These are phyloP conservation scores for Mesochorus sp. DNA, from an alignment of 2,888 invertebrate species.

Conservation along the genomic window DNA sequence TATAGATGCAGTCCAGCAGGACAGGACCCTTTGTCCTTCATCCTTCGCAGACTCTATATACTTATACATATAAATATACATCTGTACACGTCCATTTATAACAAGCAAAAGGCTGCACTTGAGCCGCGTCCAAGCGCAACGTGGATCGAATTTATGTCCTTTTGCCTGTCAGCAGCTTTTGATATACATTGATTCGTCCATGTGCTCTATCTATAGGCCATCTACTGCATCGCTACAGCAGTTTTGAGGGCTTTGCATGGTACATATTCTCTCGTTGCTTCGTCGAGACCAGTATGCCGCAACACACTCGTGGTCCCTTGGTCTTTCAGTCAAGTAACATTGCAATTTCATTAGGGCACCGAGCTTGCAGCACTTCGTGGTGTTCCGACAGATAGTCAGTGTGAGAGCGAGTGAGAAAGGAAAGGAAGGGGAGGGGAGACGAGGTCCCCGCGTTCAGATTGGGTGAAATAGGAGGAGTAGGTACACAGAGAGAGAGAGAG, in stretches of 20 bases:
- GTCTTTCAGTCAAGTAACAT: conserved; percentile 71
- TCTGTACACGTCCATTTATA: background rate
- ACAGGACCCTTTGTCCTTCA: conserved; percentile 35
- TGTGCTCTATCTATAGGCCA: background rate
- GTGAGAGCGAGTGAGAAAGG: conserved; percentile 30
- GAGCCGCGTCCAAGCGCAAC: background rate
- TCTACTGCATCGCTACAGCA: background rate
- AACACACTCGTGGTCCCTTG: conserved; percentile 45
- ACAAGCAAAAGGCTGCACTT: background rate
- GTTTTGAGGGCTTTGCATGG: conserved; percentile 32
- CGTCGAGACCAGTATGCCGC: conserved; percentile 32
- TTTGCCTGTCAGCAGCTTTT: background rate
- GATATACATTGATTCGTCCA: background rate
- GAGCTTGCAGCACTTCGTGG: conserved; percentile 39
- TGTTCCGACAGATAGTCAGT: conserved; percentile 4
- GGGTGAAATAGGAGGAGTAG: background rate
- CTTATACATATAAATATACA: background rate
- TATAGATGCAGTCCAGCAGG: background rate
- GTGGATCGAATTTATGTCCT: background rate
- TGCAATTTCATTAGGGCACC: conserved; percentile 71
- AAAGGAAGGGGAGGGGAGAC: conserved; percentile 42
- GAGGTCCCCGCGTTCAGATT: conserved; percentile 7
- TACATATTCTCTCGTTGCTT: conserved; percentile 12
- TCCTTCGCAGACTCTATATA: background rate
- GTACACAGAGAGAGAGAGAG: background rate